Base-by-base conservation (phyloP, 2,888 invertebrate genomes). In the Pristionchus arcanus region DNA sequence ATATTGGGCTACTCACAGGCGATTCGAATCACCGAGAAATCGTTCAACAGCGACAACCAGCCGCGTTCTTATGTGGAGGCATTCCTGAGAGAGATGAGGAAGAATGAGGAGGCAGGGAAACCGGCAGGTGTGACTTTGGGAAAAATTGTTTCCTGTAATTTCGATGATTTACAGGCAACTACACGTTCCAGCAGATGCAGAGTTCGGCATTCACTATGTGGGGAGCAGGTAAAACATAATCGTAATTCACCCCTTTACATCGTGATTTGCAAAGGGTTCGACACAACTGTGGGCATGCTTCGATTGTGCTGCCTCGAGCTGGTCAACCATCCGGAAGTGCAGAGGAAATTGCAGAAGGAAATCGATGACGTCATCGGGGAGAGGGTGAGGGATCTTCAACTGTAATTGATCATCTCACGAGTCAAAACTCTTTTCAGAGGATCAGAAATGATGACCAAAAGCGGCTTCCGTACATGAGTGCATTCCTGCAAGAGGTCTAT, bases 361-460 rank as follows among this genome's bases (percentile, higher is more conserved):
- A 83, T 83, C 83, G 83, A 83, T 53, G 4, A n/a, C 4, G 83
- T 83, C 53, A 53, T 83, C 15, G 83, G 83, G 25, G 55, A 83
- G 9, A 53, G 83, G 21, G 83, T 83, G 21, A 53, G 81, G 4
- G 11, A 11, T 71, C 4, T 71, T 9, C 5, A 7, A 71, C 2
- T 11, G 31, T 21, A 9, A 63, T 31, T 21, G 31, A 71, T 28
- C 4, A 9, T 68, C 31, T 68, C 13, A 13, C 68, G 2, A 28
- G 2, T 7, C 16, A 5, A 31, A 16, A 25, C 34, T 19, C 16
- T 5, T 74, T 74, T n/a, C 74, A 86, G 85, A 66, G 66, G 37
- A 86, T 86, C n/a, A 31, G 63, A 11, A 28, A 25, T 7, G 85
- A 86, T 25, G 85, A 86, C 63, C 59, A 63, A 34, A 86, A 86